These are phyloP conservation scores for Prunella strophiata DNA, from an alignment of 2,797 vertebrate genomes.

Conservation along the genomic window DNA sequence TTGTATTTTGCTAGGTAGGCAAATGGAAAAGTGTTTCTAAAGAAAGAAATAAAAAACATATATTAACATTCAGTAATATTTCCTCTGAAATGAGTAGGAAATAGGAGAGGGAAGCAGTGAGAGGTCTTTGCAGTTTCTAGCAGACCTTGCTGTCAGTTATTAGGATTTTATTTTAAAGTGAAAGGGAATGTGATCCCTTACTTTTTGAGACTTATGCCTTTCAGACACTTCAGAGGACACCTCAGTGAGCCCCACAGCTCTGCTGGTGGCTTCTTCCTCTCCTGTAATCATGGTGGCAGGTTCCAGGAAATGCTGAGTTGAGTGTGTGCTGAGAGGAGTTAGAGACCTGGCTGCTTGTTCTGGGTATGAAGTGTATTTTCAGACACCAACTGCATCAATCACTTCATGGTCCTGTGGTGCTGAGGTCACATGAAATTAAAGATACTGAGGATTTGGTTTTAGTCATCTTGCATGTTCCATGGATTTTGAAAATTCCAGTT, in stretches of 20 bases:
- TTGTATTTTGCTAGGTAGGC: not conserved
- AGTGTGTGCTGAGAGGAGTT: not conserved
- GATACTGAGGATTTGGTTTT: not conserved
- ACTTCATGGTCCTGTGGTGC: accelerated
- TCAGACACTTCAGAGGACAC: not conserved
- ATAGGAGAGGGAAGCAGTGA: not conserved
- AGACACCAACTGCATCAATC: not conserved
- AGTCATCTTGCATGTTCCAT: not conserved
- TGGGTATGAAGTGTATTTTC: not conserved
- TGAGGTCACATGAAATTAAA: not conserved
- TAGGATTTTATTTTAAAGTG: not conserved
- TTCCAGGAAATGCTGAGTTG: not conserved
- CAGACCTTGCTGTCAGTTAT: not conserved
- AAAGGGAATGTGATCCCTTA: not conserved
- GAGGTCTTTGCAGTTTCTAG: not conserved
- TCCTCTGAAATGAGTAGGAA: not conserved
- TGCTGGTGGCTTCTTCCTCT: not conserved
- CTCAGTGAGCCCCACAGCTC: not conserved
- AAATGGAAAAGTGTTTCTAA: not conserved
- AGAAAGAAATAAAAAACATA: not conserved
- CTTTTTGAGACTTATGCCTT: not conserved
- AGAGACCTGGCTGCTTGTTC: not conserved
- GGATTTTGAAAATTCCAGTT: not conserved
- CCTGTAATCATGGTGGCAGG: not conserved
- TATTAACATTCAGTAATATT: not conserved